phyloP scores from a whole-genome alignment of 1,140 invertebrate genomes.

The Macrostomum lignano region DNA sequence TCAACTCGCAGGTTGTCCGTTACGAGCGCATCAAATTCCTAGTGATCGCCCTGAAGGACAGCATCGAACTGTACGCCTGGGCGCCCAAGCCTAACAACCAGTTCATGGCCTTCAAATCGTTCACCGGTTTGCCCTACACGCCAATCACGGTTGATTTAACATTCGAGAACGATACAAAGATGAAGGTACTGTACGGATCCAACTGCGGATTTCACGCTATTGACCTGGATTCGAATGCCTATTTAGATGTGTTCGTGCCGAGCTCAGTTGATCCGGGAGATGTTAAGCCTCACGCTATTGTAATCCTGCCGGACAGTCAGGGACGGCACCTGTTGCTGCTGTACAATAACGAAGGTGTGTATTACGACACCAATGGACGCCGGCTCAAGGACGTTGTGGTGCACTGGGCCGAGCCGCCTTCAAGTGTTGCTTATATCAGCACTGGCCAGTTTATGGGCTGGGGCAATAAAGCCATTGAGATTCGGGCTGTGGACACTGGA shows the following conservation, averaged over 20 bases:
- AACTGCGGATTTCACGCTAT: conserved; percentile 4
- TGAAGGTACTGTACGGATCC: conserved; percentile 6
- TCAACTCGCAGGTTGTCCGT: too few species aligned
- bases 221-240: conserved; percentile 5
- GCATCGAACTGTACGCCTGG: conserved; percentile 6
- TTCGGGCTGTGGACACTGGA: conserved; percentile 60
- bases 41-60: conserved; percentile 5
- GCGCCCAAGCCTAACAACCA: conserved; percentile 96
- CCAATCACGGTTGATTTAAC: too few species aligned
- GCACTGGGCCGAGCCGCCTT: conserved; percentile 97
- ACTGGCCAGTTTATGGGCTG: conserved; percentile 99
- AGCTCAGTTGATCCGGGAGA: too few species aligned
- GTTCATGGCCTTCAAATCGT: conserved; percentile 99
- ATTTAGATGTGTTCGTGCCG: conserved; percentile 4
- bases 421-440: conserved; percentile 56
- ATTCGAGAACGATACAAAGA: too few species aligned
- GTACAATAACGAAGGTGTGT: conserved; percentile 98
- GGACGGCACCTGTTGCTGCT: conserved; percentile 87
- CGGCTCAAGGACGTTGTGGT: conserved; percentile 45
- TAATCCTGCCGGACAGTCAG: conserved; percentile 86
- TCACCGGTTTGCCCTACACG: too few species aligned
- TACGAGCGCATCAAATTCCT: conserved; percentile 31
- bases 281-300: conserved; percentile 94
- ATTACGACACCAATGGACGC: conserved; percentile 89
- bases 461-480: conserved; percentile 99